Conservation (phyloP, 1,140 invertebrate species). For the Apis dorsata region DNA sequence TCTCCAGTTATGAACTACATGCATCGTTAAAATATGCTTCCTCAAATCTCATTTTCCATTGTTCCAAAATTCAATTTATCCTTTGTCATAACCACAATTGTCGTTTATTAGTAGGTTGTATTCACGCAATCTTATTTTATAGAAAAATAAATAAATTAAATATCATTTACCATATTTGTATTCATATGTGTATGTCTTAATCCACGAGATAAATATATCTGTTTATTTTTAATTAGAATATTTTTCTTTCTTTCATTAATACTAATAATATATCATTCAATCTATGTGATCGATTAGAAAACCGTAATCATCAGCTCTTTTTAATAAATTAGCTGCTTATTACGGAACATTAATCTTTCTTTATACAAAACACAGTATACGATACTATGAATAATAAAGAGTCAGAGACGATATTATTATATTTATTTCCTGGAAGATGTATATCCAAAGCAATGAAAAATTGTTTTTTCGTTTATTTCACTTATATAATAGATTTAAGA, state of each 20-base stretch:
- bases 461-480: neutral
- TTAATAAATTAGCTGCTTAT: neutral
- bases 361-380: neutral
- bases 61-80: neutral
- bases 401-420: neutral
- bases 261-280: neutral
- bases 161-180: too few species aligned
- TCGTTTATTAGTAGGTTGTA: neutral
- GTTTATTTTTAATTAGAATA: conserved; percentile 8
- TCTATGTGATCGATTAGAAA: too few species aligned
- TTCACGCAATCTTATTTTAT: neutral
- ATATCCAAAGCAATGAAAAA: neutral
- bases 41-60: neutral
- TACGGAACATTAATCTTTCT: conserved; percentile 4
- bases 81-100: neutral
- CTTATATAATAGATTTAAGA: neutral
- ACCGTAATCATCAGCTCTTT: neutral
- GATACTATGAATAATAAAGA: neutral
- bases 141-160: neutral
- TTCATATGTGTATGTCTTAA: neutral
- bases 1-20: neutral
- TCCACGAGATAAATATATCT: neutral
- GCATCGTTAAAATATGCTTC: neutral
- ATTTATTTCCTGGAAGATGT: neutral
- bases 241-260: neutral